A percentile compares a stretch with the other conserved stretches of the same genome.
These are phyloP conservation scores for Karalla daura DNA, from an alignment of 2,797 vertebrate genomes.

Conservation along the genomic window DNA sequence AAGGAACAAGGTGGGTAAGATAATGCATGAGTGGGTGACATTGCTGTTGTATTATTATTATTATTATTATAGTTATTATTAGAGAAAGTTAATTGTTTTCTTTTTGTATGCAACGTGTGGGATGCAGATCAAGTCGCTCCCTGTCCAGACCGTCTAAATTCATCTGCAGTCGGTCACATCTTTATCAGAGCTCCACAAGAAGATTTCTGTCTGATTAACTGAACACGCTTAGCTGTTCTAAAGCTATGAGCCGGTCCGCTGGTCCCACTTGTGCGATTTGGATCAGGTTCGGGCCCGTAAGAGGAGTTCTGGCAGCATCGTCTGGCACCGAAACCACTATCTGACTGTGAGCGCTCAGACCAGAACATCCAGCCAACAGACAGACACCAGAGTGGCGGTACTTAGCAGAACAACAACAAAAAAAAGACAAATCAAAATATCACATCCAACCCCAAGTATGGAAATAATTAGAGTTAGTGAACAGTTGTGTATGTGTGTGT, in stretches of 20 bases:
- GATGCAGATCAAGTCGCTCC: not conserved
- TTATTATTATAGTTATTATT: not conserved
- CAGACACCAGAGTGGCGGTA: not conserved
- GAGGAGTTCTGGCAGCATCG: slow-evolving; percentile 19
- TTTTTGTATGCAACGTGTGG: not conserved
- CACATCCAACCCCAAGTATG: slow-evolving; percentile 2
- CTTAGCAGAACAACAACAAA: not conserved
- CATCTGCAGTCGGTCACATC: too few relatives aligned
- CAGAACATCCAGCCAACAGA: slow-evolving; percentile 1
- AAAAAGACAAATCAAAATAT: not conserved
- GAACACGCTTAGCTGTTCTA: not conserved
- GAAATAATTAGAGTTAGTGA: slow-evolving; percentile 3
- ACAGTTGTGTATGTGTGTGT: not conserved
- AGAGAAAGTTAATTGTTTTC: not conserved
- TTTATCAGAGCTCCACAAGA: not conserved
- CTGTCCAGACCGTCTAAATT: not conserved
- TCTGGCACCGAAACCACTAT: not conserved
- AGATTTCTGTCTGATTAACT: slow-evolving; percentile 12
- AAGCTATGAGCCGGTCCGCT: not conserved
- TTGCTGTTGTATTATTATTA: not conserved
- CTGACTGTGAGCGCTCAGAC: not conserved
- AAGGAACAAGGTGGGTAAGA: too few relatives aligned
- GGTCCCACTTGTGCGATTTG: slow-evolving; percentile 10
- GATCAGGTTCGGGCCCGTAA: not conserved
- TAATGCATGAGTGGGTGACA: too few relatives aligned